These are phyloP conservation scores for Nysson spinosus DNA, from an alignment of 2,888 invertebrate species.

Conservation along the genomic window DNA sequence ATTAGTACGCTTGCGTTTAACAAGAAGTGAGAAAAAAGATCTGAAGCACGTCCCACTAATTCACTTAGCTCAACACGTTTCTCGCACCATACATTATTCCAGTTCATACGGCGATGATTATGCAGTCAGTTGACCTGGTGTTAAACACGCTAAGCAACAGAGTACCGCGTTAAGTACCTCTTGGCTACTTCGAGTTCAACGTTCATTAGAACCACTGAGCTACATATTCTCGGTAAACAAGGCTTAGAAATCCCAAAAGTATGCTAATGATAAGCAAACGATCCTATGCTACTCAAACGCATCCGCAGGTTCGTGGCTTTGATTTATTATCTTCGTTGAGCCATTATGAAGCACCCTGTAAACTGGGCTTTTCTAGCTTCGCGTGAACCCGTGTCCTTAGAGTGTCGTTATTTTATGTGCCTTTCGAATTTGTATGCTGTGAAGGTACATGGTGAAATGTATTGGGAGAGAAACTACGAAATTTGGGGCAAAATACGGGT, in stretches of 20 bases:
- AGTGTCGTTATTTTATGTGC: no score
- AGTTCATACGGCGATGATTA: conserved; percentile 59
- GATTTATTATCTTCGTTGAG: background rate
- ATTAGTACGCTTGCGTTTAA: conserved; percentile 60
- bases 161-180: conserved; percentile 60
- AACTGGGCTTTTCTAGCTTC: no score
- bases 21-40: conserved; percentile 24
- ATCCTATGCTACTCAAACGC: conserved; percentile 7
- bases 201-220: conserved; percentile 50
- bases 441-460: no score
- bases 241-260: conserved; percentile 26
- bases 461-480: no score
- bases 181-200: conserved; percentile 38
- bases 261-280: conserved; percentile 46
- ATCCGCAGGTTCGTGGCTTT: background rate
- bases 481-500: no score
- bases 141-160: conserved; percentile 66
- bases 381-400: no score
- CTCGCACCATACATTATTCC: conserved; percentile 52
- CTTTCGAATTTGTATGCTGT: no score
- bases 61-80: conserved; percentile 59
- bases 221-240: conserved; percentile 34
- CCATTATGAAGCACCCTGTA: no score
- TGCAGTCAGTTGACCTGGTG: conserved; percentile 59
- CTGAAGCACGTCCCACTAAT: conserved; percentile 59